Conservation (phyloP, 2,797 vertebrate genomes). For the Brachyrhaphis roseni region DNA sequence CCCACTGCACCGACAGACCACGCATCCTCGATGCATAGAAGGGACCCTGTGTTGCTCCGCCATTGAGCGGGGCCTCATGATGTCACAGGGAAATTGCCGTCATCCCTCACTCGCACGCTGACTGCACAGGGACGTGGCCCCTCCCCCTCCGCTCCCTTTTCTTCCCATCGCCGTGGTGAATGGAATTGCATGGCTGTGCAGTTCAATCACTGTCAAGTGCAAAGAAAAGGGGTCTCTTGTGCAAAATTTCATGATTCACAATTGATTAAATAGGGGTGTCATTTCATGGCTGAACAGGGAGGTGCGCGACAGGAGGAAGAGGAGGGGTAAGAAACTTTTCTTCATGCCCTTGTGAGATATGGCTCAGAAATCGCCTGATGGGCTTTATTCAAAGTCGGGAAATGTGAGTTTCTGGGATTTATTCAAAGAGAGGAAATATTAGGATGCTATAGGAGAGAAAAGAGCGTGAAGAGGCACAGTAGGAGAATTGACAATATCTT, state of each 20-base stretch:
- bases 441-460: slow-evolving; percentile 23
- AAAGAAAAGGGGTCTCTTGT: slow-evolving; percentile 79
- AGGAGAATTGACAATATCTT: slow-evolving; percentile 55
- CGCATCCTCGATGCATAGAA: slow-evolving; percentile 55
- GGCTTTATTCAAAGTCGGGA: slow-evolving; percentile 57
- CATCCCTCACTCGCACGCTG: slow-evolving; percentile 51
- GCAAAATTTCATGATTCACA: slow-evolving; percentile 81
- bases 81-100: slow-evolving; percentile 71
- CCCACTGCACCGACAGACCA: slow-evolving; percentile 38
- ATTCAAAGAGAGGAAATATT: slow-evolving; percentile 51
- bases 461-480: slow-evolving; percentile 29
- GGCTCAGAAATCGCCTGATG: slow-evolving; percentile 64
- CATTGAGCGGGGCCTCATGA: slow-evolving; percentile 64
- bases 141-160: slow-evolving; percentile 54
- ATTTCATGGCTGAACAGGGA: slow-evolving; percentile 78
- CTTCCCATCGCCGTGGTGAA: slow-evolving; percentile 75
- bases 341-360: slow-evolving; percentile 71
- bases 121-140: slow-evolving; percentile 30
- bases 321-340: slow-evolving; percentile 48
- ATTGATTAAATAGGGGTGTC: slow-evolving; percentile 81
- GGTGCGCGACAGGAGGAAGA: slow-evolving; percentile 42
- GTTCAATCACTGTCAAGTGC: slow-evolving; percentile 82
- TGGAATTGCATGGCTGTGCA: slow-evolving; percentile 81
- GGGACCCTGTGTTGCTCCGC: slow-evolving; percentile 56
- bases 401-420: slow-evolving; percentile 62